A percentile compares a stretch with the other conserved stretches of the same genome.
These are phyloP conservation scores for Nemapogon koenigi DNA, from an alignment of 2,888 invertebrate genomes.

Conservation along the genomic window DNA sequence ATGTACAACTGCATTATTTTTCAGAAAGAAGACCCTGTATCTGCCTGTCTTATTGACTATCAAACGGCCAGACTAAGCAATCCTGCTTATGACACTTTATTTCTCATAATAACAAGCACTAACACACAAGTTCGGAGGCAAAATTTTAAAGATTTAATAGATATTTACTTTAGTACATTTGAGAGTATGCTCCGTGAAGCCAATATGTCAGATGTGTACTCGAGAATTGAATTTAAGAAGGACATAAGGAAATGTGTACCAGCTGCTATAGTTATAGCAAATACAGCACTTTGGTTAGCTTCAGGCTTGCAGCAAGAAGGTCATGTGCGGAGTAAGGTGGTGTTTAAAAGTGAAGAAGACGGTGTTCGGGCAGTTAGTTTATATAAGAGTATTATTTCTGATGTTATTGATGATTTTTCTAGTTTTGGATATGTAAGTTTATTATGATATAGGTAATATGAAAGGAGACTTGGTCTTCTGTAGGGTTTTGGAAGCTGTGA, in stretches of 20 bases:
- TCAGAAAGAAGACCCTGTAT: slow-evolving; percentile 29
- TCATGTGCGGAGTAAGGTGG: slow-evolving; percentile 40
- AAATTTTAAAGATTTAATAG: slow-evolving; percentile 28
- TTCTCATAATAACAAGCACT: slow-evolving; percentile 40
- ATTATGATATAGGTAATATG: neutral
- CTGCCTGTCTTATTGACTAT: slow-evolving; percentile 48
- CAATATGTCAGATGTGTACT: slow-evolving; percentile 27
- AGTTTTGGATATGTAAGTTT: slow-evolving; percentile 24
- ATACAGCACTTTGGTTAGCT: slow-evolving; percentile 45
- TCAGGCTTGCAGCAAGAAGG: slow-evolving; percentile 48
- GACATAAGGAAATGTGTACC: slow-evolving; percentile 40
- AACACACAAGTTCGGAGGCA: slow-evolving; percentile 25
- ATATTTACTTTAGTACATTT: slow-evolving; percentile 35
- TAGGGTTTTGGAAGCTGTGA: neutral
- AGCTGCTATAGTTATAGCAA: slow-evolving; percentile 41
- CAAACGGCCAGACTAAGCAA: slow-evolving; percentile 40
- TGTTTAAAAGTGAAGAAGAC: slow-evolving; percentile 28
- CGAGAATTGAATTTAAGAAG: slow-evolving; percentile 27
- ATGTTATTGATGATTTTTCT: slow-evolving; percentile 38
- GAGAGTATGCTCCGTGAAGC: slow-evolving; percentile 21
- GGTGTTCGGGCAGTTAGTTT: slow-evolving; percentile 25
- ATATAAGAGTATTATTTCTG: slow-evolving; percentile 31
- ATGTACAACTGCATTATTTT: neutral
- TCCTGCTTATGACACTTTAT: slow-evolving; percentile 43
- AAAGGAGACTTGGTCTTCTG: neutral